Evolutionary conservation across 2,113 vertebrate genomes (phyloP), one percentile per base, ranked within the genome.

Genomic region (Festucalex cinctus): DNA sequence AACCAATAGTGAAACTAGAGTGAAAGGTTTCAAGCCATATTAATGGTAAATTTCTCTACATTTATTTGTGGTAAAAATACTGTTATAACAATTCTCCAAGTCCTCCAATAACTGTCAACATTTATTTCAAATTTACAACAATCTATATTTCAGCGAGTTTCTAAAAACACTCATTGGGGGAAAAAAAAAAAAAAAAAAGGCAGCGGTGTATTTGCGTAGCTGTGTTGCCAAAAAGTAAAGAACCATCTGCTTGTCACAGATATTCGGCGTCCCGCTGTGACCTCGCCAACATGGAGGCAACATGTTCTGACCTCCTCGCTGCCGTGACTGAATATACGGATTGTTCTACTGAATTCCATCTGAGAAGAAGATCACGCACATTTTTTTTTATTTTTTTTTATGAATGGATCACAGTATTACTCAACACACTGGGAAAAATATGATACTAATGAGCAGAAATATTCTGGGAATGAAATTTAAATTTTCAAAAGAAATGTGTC

Each of bases 151-250:
- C 22, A 54, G 51, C 22, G 12, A 54, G 22, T 54, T 22, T 54
- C 54, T 28, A 57, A 57, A 57, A 72, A 79, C 77, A 73, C 44
- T 60, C 35, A 62, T 35, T 48, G 63, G 70, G 9, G 68, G 37
- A n/a, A n/a, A n/a, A n/a, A n/a, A n/a, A n/a, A n/a, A 32, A 32
- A 41, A 3, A 22, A 68, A 83, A 79, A 78, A 73, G 65, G 54
- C 39, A 24, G 37, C 63, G 36, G 66, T 37, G 36, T 60, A 54
- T 69, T 74, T 57, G 49, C 48, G 64, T 41, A 36, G 65, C 74
- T 32, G 12, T 37, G 58, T 68, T 67, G 76, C 71, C 80, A 83
- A 85, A n/a, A 70, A 44, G 41, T 17, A 54, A 24, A 65, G 71
- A 10, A 49, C 20, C 77, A 70, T 83, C 71, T 79, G 71, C 78